Percentiles rank a stretch among this genome's conserved stretches.
Conservation (phyloP, 2,888 invertebrate genomes). For the Mythimna loreyi region DNA sequence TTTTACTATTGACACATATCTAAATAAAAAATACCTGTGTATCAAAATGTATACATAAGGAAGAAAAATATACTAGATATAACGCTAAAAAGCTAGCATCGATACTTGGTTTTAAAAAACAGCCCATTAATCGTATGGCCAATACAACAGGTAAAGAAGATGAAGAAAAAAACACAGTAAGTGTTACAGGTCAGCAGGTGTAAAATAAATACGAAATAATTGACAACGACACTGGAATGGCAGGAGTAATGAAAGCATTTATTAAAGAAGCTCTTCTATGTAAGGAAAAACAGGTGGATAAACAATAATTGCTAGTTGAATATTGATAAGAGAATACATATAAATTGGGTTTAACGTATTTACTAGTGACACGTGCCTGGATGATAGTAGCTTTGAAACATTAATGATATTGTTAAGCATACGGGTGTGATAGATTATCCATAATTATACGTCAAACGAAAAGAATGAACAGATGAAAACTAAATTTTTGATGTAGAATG, state of each 20-base stretch:
- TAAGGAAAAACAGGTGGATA: conserved; percentile 12
- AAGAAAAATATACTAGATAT: background rate
- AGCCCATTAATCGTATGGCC: background rate
- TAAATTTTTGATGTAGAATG: too few relatives aligned
- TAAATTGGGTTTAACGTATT: conserved; percentile 18
- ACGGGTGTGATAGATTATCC: background rate
- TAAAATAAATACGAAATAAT: conserved; percentile 19
- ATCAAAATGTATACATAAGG: too few relatives aligned
- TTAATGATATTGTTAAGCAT: background rate
- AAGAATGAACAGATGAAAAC: too few relatives aligned
- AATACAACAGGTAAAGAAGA: background rate
- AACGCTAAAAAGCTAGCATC: too few relatives aligned
- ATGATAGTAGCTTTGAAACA: background rate
- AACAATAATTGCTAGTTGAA: background rate
- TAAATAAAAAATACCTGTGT: too few relatives aligned
- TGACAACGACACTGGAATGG: conserved; percentile 8
- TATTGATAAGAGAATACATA: conserved; percentile 10
- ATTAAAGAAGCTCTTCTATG: background rate
- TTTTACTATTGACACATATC: too few relatives aligned
- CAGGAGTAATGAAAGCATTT: conserved; percentile 20
- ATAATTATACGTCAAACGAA: too few relatives aligned
- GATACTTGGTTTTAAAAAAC: background rate
- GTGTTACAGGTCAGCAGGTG: conserved; percentile 30
- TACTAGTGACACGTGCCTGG: conserved; percentile 5
- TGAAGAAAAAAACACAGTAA: conserved; percentile 1